Percentiles rank a stretch among this genome's conserved stretches.
phyloP scores from a whole-genome alignment of 92 coral and sea anemone genomes.

The Scolanthus callimorphus region DNA sequence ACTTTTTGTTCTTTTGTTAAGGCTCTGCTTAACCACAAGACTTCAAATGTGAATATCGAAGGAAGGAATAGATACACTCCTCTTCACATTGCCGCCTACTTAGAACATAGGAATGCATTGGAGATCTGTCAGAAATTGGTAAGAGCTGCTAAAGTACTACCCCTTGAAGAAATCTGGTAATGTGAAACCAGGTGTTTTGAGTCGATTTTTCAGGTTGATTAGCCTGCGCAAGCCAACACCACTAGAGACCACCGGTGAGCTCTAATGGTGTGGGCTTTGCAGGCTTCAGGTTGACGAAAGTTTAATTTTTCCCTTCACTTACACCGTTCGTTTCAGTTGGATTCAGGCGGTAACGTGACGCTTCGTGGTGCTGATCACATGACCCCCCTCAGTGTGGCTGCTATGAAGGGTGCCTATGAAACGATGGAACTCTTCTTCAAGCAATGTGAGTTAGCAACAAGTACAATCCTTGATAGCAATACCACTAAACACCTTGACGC shows the following conservation, averaged over 20 bases:
- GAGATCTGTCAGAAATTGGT: constrained; percentile 83
- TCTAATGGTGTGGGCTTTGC: no score
- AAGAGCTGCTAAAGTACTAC: no score
- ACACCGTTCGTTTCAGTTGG: constrained; percentile 32
- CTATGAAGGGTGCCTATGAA: constrained; percentile 65
- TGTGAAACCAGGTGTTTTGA: no score
- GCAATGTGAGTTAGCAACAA: constrained; percentile 67
- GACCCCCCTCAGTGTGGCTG: constrained; percentile 78
- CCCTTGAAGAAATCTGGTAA: no score
- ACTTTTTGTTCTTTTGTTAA: no score
- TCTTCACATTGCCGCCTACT: constrained; percentile 69
- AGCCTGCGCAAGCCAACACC: no score
- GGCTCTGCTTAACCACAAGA: constrained; percentile 61
- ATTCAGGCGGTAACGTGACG: constrained; percentile 63
- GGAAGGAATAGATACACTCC: constrained; percentile 83
- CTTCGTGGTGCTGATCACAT: constrained; percentile 66
- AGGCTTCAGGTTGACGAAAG: no score
- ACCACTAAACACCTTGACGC: no score
- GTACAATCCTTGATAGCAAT: no score
- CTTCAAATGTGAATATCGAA: constrained; percentile 70
- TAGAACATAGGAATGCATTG: constrained; percentile 71
- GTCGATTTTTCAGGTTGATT: no score
- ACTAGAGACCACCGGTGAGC: no score
- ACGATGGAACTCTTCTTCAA: constrained; percentile 70
- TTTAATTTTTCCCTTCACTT: background rate